Base-by-base conservation (phyloP, 1,140 invertebrate species). In the Batillaria attramentaria region DNA sequence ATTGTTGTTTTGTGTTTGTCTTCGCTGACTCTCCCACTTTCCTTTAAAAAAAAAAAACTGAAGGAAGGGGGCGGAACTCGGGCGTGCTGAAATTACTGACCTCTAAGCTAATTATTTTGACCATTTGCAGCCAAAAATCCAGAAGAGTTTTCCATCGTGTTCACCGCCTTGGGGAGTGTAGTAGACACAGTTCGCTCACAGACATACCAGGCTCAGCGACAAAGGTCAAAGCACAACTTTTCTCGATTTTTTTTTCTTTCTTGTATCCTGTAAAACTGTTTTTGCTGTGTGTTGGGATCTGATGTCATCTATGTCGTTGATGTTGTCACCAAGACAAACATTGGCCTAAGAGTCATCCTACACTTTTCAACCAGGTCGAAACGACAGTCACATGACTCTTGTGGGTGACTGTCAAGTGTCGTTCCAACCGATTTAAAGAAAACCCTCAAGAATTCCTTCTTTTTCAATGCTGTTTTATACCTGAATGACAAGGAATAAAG, bases 141-240 rank as follows among this genome's bases (percentile, higher is more conserved):
- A 20, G 69, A 72, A 8, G 70, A 72, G 37, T 72, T 50, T 33
- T 20, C 24, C 31, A 18, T 50, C 8, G 43, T 72, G 20, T 13
- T 72, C 42, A 33, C 42, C 20, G 70, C 42, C 1, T 20, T 72
- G 70, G 13, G 42, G 2, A 20, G 10, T 3, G 8, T 72, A 33
- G 70, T 50, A 31, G 3, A 31, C 3, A 20, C 42, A 1, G 42
- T 33, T 18, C 70, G 33, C 31, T 20, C 20, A 28, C 70, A 72
- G 70, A 72, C 42, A 41, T 72, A 72, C 46, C 70, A 72, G 70
- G 70, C 42, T 33, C 70, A 72, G 31, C 70, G 70, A 33, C 70
- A 57, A 24, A 74, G 72, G 72, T 57, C 46, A 35, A 18, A 37
- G 2, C 3, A 24, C n/a, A 8, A 28, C 8, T 31, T 6, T 31